Base-by-base conservation (phyloP, 2,888 invertebrate species). In the Lithosia quadra region DNA sequence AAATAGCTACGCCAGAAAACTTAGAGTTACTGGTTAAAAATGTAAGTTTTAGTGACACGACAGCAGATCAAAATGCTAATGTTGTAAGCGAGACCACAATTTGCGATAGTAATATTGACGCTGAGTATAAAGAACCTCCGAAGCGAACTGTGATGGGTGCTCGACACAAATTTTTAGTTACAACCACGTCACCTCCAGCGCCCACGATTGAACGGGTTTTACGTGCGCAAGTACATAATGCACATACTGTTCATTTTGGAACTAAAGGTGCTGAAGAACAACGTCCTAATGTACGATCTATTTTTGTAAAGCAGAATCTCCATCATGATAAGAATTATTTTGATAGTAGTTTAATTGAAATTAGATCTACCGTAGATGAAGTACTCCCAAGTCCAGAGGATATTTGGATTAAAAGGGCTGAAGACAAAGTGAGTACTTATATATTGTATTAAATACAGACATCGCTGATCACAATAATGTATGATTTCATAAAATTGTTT, bases 281-380 rank as follows among this genome's bases (percentile, higher is more conserved):
- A 73, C 95, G 96, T 49, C 96, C 96, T n/a, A 96, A 96, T 56
- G 93, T 96, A 28, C 95, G 96, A 79, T 92, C 95, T 18, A 91
- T 97, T 71, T 97, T 97, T 88, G 90, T 96, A 84, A 90, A 88
- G 70, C 89, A 91, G 88, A 93, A 92, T 90, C 93, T 94, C 84
- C 98, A 98, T 90, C 95, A 97, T 75, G 97, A 98, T 90, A 97
- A 97, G 85, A 95, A 97, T 76, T 98, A 97, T 94, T 98, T 98
- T 87, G 98, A 98, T 91, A 97, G 97, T 79, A 97, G 97, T 75
- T 94, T 98, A 78, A 96, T 98, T 81, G 97, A 97, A 91, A 97
- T 98, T 91, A 97, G 97, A 87, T 97, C 96, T 79, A 96, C 96
- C 68, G 96, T 96, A n/a, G 96, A 96, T 74, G 96, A 96, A 78